phyloP scores from a whole-genome alignment of 2,888 invertebrate species.

The Acholoe squamosa region DNA sequence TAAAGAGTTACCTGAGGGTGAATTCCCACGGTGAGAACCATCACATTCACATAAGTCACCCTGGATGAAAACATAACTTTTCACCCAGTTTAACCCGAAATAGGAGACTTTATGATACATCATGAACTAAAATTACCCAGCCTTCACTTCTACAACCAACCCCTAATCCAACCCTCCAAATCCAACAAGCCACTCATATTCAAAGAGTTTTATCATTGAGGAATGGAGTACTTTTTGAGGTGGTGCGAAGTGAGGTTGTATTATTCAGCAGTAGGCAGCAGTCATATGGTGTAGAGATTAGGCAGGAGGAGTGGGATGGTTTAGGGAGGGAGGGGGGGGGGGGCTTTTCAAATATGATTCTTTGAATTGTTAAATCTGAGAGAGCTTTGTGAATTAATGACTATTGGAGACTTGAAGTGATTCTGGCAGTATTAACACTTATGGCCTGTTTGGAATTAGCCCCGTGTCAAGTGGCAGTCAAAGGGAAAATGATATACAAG shows the following conservation, averaged over 20 bases:
- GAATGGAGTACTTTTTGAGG: neutral
- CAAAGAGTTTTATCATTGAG: neutral
- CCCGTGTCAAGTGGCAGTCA: constrained; percentile 37
- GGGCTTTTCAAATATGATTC: neutral
- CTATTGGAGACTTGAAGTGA: constrained; percentile 15
- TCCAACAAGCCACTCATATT: neutral
- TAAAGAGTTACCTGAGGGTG: too few relatives aligned
- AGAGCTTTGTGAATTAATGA: neutral
- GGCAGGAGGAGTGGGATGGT: neutral
- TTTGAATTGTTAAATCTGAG: neutral
- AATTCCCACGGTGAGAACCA: too few relatives aligned
- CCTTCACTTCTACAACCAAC: neutral
- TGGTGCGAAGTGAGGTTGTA: neutral
- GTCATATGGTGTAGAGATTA: neutral
- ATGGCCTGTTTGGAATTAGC: neutral
- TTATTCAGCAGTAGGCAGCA: neutral
- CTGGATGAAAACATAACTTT: constrained; percentile 28
- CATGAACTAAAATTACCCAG: neutral
- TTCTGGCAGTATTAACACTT: constrained; percentile 2
- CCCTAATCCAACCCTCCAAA: neutral
- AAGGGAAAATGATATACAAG: constrained; percentile 36
- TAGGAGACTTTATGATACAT: constrained; percentile 3
- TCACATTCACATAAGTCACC: neutral
- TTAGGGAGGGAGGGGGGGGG: neutral
- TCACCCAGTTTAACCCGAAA: neutral